A percentile compares a stretch with the other conserved stretches of the same genome.
Evolutionary conservation across 2,888 invertebrate genomes (phyloP).

Genomic region (Eilema griseolum): DNA sequence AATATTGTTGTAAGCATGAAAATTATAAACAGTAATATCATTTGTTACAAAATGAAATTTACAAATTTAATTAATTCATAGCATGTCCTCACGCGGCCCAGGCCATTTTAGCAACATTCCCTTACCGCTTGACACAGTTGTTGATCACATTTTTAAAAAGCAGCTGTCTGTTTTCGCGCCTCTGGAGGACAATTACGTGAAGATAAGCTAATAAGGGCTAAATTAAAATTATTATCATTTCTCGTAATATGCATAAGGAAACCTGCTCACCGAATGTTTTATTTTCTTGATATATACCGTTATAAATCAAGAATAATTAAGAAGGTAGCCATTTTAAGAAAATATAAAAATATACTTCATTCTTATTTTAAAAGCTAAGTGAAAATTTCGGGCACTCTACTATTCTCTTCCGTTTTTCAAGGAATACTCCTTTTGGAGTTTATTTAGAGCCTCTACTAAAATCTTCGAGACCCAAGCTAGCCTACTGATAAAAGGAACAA

Average conservation of each 20-base stretch:
- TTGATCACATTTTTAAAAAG: neutral
- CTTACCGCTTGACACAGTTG: neutral
- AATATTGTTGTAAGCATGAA: neutral
- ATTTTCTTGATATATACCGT: neutral
- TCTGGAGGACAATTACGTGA: neutral
- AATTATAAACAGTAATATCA: neutral
- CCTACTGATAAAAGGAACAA: no score
- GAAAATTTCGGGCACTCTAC: no score
- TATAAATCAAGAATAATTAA: no score
- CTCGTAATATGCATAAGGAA: neutral
- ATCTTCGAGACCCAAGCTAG: no score
- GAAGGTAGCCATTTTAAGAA: no score
- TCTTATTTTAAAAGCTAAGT: no score
- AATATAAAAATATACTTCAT: no score
- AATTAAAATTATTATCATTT: neutral
- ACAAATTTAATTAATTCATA: conserved; percentile 4
- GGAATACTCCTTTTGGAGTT: no score
- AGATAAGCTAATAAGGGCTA: neutral
- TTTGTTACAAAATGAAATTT: neutral
- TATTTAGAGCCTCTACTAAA: no score
- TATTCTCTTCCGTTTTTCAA: no score
- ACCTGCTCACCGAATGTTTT: neutral
- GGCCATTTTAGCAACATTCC: neutral
- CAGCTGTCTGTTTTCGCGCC: neutral
- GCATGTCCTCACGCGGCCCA: neutral